Conservation (phyloP, 2,113 vertebrate genomes). For the Tychaedon coryphoeus region DNA sequence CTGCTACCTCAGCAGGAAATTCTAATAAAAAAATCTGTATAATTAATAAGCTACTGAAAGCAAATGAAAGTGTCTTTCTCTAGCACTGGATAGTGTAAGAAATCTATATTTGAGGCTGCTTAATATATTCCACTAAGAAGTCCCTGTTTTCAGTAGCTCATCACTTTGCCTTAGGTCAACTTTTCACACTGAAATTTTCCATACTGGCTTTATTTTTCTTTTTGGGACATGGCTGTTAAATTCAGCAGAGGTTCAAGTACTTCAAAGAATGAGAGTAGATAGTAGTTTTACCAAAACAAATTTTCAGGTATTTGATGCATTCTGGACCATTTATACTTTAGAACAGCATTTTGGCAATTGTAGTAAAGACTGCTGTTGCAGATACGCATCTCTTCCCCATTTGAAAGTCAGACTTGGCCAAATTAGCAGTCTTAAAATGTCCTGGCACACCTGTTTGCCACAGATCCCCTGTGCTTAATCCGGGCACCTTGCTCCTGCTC, state of each 20-base stretch:
- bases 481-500: neutral
- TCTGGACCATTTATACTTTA: neutral
- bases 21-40: neutral
- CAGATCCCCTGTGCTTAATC: neutral
- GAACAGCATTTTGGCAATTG: neutral
- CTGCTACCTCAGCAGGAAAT: slow-evolving; percentile 2
- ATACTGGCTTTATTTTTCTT: neutral
- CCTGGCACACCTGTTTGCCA: neutral
- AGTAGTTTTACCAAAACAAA: neutral
- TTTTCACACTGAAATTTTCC: neutral
- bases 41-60: neutral
- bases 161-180: neutral
- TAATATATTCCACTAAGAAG: neutral
- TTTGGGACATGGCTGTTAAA: neutral
- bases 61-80: neutral
- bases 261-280: neutral
- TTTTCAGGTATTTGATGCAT: neutral
- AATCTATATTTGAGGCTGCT: neutral
- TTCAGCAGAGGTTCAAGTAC: neutral
- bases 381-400: neutral
- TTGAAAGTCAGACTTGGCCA: neutral
- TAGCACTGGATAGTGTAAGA: neutral
- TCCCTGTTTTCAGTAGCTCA: neutral
- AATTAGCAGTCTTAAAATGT: neutral
- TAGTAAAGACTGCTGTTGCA: neutral